Base-by-base conservation (phyloP, 2,888 invertebrate genomes). In the Colletes collaris region DNA sequence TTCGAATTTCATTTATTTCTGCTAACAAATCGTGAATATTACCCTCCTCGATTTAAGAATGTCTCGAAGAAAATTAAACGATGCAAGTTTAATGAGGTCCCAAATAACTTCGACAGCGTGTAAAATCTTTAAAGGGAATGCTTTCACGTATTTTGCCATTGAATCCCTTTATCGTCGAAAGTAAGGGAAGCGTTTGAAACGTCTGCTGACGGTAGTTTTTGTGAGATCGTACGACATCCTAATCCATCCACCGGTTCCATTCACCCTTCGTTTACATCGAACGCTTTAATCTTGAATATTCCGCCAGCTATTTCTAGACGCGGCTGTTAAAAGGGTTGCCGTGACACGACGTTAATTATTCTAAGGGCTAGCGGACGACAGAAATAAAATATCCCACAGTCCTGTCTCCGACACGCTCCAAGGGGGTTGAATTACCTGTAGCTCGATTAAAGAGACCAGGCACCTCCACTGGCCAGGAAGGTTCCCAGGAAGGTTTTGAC, bases 201-300 rank as follows among this genome's bases (percentile, higher is more conserved):
- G 56, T 16, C 19, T n/a, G 52, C 63, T 4, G 53, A n/a, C 56
- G 68, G 56, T 16, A 65, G 60, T 75, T 77, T 74, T 68, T 68
- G 77, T 49, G 67, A 55, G 56, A 19, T 46, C 50, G 56, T 16
- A 37, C 37, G 8, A 10, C 49, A 10, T 37, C 55, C 55, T 19
- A 27, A 27, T 13, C 58, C 19, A n/a, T 11, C 46, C 60, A 27
- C 46, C 4, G 46, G 49, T 53, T 46, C 58, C 53, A 50, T 75
- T 68, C 78, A n/a, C 62, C 71, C 62, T 62, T 64, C 76, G 70
- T 71, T 76, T 69, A 73, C 81, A 68, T 71, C 62, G 59, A 75
- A 82, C 76, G 70, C 77, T 77, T 77, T 84, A 82, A 82, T 82
- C 82, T 82, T 13, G 77, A 77, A 78, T 80, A 83, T 76, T 83